These are phyloP conservation scores for Clarias fuscus DNA, from an alignment of 2,797 vertebrate genomes.

Conservation along the genomic window DNA sequence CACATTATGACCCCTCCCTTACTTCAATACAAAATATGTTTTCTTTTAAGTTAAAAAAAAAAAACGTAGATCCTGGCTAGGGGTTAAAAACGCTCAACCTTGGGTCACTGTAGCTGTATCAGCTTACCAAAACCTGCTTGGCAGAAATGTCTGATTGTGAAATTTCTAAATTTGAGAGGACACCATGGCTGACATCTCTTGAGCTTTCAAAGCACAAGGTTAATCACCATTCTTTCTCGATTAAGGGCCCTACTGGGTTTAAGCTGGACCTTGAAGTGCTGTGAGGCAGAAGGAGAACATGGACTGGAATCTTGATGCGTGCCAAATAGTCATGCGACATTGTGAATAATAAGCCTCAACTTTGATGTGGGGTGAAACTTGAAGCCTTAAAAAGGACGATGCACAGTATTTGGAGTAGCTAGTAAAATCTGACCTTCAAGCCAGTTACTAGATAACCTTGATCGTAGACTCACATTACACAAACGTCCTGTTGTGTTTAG, in stretches of 20 bases:
- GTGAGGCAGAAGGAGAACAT: constrained; percentile 40
- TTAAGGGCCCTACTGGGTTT: constrained; percentile 5
- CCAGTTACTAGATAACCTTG: constrained; percentile 46
- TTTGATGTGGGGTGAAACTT: constrained; percentile 52
- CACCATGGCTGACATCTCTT: neutral
- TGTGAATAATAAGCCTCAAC: constrained; percentile 42
- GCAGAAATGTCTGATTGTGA: neutral
- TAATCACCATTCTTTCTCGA: constrained; percentile 21
- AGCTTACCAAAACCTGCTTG: constrained; percentile 9
- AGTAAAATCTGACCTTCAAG: constrained; percentile 35
- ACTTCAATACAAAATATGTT: constrained; percentile 18
- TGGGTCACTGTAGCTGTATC: neutral
- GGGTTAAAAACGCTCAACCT: neutral
- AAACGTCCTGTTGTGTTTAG: constrained; percentile 39
- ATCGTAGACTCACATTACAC: constrained; percentile 47
- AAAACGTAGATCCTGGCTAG: neutral
- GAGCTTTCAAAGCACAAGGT: constrained; percentile 9
- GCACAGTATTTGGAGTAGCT: constrained; percentile 20
- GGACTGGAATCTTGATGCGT: constrained; percentile 36
- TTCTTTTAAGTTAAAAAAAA: constrained; percentile 18
- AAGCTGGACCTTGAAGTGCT: constrained; percentile 25
- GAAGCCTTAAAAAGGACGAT: constrained; percentile 37
- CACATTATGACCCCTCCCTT: constrained; percentile 15
- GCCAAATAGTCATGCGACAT: constrained; percentile 18
- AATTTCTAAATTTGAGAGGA: neutral